phyloP scores from a whole-genome alignment of 1,140 invertebrate genomes.

The Sesamia nonagrioides region DNA sequence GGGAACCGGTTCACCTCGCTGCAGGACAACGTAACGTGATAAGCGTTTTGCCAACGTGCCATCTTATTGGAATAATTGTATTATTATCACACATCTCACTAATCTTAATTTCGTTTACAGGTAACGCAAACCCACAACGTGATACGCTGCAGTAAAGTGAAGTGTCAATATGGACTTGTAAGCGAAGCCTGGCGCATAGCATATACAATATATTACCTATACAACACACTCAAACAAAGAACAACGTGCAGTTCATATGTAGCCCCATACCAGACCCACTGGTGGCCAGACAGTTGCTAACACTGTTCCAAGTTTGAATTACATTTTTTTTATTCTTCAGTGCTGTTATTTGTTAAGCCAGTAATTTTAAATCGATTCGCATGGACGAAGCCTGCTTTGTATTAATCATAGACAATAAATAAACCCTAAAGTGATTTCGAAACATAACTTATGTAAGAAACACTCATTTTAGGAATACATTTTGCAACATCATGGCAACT shows the following conservation, averaged over 20 bases:
- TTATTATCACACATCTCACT: background rate
- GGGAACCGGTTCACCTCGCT: no score
- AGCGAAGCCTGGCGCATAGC: constrained; percentile 78
- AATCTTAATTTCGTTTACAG: constrained; percentile 53
- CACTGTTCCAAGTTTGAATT: constrained; percentile 29
- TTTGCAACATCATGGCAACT: constrained; percentile 65
- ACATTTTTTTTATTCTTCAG: background rate
- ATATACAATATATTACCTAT: constrained; percentile 63
- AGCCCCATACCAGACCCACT: constrained; percentile 43
- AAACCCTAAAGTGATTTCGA: constrained; percentile 42
- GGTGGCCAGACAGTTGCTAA: constrained; percentile 56
- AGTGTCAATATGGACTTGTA: constrained; percentile 83
- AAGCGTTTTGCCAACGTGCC: no score
- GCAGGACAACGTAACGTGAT: no score
- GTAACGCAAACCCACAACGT: constrained; percentile 63
- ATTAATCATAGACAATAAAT: constrained; percentile 61
- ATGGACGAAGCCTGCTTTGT: constrained; percentile 6
- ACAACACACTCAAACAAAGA: constrained; percentile 65
- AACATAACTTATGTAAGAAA: constrained; percentile 41
- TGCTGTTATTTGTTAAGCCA: constrained; percentile 38
- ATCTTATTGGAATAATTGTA: no score
- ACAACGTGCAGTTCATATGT: constrained; percentile 67
- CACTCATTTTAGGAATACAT: constrained; percentile 43
- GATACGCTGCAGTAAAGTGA: constrained; percentile 79
- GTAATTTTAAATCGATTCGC: constrained; percentile 40